These are phyloP conservation scores for Madoqua kirkii DNA, from an alignment of 2,113 vertebrate species.

Conservation along the genomic window DNA sequence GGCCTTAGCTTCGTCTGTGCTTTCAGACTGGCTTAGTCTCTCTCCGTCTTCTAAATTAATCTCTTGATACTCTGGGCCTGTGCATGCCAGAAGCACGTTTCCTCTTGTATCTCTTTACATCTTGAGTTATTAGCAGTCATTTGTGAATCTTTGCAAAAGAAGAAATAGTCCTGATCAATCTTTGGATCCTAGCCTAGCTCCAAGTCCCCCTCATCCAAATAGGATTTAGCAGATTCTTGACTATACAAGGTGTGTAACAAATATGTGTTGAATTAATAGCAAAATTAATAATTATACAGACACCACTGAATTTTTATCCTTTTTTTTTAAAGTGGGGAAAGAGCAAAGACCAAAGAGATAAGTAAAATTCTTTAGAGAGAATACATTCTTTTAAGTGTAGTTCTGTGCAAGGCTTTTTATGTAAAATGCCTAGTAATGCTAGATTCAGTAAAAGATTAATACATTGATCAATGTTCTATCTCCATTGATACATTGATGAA, in stretches of 20 bases:
- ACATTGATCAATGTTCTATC: neutral
- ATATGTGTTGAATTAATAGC: neutral
- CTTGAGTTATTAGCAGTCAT: neutral
- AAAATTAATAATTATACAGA: neutral
- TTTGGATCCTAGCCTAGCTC: neutral
- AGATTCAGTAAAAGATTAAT: neutral
- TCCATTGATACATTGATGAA: neutral
- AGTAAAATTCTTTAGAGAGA: neutral
- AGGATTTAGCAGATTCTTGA: neutral
- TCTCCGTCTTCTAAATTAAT: neutral
- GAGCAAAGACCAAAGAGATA: neutral
- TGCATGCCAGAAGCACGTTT: neutral
- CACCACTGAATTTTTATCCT: neutral
- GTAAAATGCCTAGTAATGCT: neutral
- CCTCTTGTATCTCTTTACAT: neutral
- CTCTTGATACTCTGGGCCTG: neutral
- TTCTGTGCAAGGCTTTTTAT: neutral
- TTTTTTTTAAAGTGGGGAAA: neutral
- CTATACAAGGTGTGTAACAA: neutral
- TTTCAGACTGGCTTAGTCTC: neutral
- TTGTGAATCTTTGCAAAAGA: neutral
- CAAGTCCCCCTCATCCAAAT: neutral
- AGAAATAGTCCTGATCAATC: neutral
- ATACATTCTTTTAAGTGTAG: neutral
- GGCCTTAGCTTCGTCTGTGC: neutral